Evolutionary conservation across 1,140 invertebrate genomes (phyloP), one percentile per base, ranked within the genome.

Genomic region (Heterodera carotae): DNA sequence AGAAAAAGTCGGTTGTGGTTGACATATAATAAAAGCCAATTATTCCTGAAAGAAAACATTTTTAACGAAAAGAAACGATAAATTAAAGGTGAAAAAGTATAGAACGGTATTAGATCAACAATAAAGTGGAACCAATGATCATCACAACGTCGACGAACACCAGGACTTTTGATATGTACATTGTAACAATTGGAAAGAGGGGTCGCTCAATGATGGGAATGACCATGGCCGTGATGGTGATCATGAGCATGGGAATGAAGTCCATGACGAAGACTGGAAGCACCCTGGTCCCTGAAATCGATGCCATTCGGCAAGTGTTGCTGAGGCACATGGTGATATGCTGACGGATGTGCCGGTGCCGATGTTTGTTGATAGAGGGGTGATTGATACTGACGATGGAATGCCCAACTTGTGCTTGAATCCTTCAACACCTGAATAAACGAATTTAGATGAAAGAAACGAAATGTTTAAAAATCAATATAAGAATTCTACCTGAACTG

Each of bases 401-500:
- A 29, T 29, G 70, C 36, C 75, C 72, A 74, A 22, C 33, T 31
- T 25, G 72, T 56, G 22, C 56, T 74, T 18, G 43, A 56, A 36
- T 74, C 72, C 39, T 74, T 74, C 64, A 74, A 15, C 39, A 74
- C 59, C 69, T 71, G 3, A 48, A 7, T 29, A 25, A 22, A 27
- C 25, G 15, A 69, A 31, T 10, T 15, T n/a, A 36, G 1, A 29
- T 6, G 25, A 71, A 29, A 48, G n/a, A 34, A 10, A 36, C 18
- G 1, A 67, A 67, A 67, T 3, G 0, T 39, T 15, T 2, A 31
- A 2, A 43, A 69, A 3, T 69, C 33, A 2, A 69, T 43, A 68
- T 27, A 73, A 10, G 53, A 74, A 53, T 34, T 10, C n/a, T 33
- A 82, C 81, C 75, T 83, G 82, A 25, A 92, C 89, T 1, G 90